Conservation (phyloP, 2,113 vertebrate genomes). For the Rutilus rutilus region DNA sequence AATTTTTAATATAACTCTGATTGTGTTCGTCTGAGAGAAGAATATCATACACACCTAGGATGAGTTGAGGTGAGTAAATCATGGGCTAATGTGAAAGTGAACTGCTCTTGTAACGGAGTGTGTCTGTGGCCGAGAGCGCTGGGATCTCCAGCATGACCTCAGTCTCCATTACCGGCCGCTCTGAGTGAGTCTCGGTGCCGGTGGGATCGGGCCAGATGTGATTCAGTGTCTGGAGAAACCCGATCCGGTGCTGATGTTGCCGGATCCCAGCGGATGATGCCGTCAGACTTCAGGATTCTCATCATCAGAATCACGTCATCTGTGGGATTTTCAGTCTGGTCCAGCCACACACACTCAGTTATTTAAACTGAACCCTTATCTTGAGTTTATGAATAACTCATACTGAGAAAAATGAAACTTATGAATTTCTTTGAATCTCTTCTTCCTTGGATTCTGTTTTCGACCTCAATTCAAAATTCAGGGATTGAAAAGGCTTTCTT, state of each 20-base stretch:
- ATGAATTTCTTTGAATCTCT: background rate
- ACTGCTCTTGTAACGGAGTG: too few species aligned
- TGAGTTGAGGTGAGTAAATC: too few species aligned
- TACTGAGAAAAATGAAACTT: too few species aligned
- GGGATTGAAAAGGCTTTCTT: background rate
- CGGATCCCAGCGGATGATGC: conserved; percentile 43
- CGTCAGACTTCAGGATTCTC: background rate
- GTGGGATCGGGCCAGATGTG: background rate
- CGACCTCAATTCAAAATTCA: background rate
- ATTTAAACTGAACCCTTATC: background rate
- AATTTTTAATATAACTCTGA: too few species aligned
- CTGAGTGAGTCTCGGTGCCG: conserved; percentile 38
- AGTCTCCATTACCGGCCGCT: conserved; percentile 47
- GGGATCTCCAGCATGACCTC: conserved; percentile 33
- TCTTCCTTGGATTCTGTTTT: background rate
- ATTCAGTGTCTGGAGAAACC: conserved; percentile 36
- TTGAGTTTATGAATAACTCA: background rate
- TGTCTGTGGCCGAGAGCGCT: too few species aligned
- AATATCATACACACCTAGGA: too few species aligned
- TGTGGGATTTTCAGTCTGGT: background rate
- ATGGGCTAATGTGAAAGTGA: too few species aligned
- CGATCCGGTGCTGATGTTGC: conserved; percentile 32
- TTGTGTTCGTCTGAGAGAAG: too few species aligned
- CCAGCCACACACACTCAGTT: background rate
- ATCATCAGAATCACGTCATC: too few species aligned